A percentile compares a stretch with the other conserved stretches of the same genome.
Conservation (phyloP, 2,888 invertebrate genomes). For the Lycocerus yunnanus region DNA sequence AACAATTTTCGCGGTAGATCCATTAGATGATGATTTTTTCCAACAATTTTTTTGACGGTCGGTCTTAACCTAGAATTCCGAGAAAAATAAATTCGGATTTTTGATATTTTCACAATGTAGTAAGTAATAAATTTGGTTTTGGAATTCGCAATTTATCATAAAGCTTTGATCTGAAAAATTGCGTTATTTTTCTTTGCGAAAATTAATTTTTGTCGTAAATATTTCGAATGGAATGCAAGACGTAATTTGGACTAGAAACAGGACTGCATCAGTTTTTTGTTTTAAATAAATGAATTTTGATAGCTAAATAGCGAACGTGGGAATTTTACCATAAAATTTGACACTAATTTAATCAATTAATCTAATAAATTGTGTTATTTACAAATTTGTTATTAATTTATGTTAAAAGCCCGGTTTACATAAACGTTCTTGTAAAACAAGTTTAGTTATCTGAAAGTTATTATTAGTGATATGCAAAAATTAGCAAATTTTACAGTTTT, state of each 20-base stretch:
- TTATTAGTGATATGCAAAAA: background rate
- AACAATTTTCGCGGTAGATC: too few relatives aligned
- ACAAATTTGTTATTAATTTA: background rate
- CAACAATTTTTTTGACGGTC: too few relatives aligned
- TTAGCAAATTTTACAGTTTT: background rate
- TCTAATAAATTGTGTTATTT: background rate
- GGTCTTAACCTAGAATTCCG: too few relatives aligned
- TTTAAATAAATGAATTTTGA: background rate
- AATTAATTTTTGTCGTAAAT: background rate
- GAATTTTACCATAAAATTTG: background rate
- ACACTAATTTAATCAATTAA: background rate
- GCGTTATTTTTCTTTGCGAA: background rate
- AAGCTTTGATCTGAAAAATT: background rate
- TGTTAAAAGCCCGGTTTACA: background rate
- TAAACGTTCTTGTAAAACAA: background rate
- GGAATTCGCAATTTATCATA: background rate
- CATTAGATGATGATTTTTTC: too few relatives aligned
- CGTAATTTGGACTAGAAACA: background rate
- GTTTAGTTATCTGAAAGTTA: background rate
- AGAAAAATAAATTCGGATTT: background rate
- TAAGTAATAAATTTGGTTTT: too few relatives aligned
- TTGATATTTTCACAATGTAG: background rate
- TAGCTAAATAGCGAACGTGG: background rate
- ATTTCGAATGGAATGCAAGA: background rate
- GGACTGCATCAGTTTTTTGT: background rate